These are phyloP conservation scores for Poecilia gillii DNA, from an alignment of 2,797 vertebrate species.

Conservation along the genomic window DNA sequence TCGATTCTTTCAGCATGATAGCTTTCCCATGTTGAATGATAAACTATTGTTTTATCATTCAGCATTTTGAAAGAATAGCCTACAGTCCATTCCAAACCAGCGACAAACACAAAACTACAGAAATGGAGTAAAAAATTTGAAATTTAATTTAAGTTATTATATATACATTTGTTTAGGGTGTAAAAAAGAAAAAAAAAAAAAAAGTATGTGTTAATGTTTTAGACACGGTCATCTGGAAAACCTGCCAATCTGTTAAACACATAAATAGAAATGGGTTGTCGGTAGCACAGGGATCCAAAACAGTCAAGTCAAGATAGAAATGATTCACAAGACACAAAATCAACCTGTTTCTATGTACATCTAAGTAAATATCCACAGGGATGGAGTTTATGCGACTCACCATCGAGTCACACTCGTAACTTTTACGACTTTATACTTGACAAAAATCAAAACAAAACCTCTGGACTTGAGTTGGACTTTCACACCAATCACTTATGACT, in stretches of 20 bases:
- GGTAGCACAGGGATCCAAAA: neutral
- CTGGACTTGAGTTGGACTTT: neutral
- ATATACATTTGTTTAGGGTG: neutral
- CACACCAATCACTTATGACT: neutral
- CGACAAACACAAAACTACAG: neutral
- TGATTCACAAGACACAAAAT: neutral
- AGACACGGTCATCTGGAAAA: neutral
- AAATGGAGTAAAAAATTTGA: neutral
- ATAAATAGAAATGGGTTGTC: neutral
- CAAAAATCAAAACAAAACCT: neutral
- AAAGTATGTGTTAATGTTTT: neutral
- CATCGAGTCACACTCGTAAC: neutral
- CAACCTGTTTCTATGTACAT: neutral
- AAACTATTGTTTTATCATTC: constrained; percentile 8
- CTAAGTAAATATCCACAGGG: neutral
- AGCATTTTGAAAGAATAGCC: constrained; percentile 9
- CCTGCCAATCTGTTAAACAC: neutral
- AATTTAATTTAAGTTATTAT: neutral
- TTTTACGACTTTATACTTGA: neutral
- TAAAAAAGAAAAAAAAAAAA: neutral
- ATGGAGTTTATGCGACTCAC: neutral
- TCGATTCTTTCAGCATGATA: no score
- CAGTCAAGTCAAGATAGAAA: neutral
- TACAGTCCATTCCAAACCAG: neutral
- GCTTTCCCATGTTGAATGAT: constrained; percentile 3